Base-by-base conservation (phyloP, 2,888 invertebrate genomes). In the Meiosimyza decipiens region DNA sequence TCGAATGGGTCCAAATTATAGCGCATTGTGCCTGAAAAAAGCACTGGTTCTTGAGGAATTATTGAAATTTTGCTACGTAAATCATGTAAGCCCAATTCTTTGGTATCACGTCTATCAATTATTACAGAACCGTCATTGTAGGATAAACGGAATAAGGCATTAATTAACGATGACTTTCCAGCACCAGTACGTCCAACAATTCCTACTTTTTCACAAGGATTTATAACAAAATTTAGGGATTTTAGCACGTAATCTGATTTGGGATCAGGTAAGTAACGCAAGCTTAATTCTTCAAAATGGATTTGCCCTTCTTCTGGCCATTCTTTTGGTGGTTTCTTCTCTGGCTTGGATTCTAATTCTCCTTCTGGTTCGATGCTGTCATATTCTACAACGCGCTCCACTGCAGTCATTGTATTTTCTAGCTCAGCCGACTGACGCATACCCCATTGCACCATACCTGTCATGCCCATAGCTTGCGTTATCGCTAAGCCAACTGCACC, bases 351-450 rank as follows among this genome's bases (percentile, higher is more conserved):
- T 18, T 93, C 93, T 33, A 96, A 88, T 64, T 90, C 89, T 0
- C 84, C 87, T 86, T 88, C 87, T 1, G 85, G 80, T 50, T 86
- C 82, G 57, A 87, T 84, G 51, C 82, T 79, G 71, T 91, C 90
- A 84, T 94, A 95, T 80, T 94, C 94, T 74, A 92, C 87, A 75
- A 91, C 90, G 78, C 91, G 90, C 88, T 98, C 98, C 0, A 98
- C 97, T 4, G 95, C 94, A 6, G 94, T 95, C 95, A 96, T 95
- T 77, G 94, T 93, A 84, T 95, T 95, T 83, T 93, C 94, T 9
- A 95, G 87, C 85, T 97, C 97, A 1, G 96, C 95, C 79, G 95
- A 95, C 85, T 97, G 97, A 4, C 97, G 89, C 91, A 97, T 95
- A 49, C 95, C 96, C 95, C 96, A 98, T 63, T 87, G 87, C 4